Percentiles rank a stretch among this genome's conserved stretches.
Evolutionary conservation across 2,888 invertebrate species (phyloP).

Genomic region (Caenorhabditis sp.): DNA sequence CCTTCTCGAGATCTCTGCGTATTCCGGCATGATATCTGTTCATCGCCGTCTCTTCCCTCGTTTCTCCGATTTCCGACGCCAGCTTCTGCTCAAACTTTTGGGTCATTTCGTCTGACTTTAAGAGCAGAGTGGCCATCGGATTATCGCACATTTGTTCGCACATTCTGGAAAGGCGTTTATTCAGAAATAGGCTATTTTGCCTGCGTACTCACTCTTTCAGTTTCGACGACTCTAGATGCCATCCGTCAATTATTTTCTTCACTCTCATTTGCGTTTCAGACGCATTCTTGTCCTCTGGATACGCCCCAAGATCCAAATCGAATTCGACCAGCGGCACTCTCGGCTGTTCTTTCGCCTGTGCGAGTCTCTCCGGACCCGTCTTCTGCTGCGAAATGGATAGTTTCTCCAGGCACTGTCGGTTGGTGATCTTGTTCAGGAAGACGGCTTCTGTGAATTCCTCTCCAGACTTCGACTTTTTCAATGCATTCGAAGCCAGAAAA

Average conservation of each 20-base stretch:
- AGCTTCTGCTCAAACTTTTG: constrained; percentile 23
- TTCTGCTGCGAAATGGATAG: constrained; percentile 15
- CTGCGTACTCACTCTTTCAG: constrained; percentile 32
- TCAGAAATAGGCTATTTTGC: not conserved
- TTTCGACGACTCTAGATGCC: constrained; percentile 34
- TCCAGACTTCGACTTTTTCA: constrained; percentile 3
- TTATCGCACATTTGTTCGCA: constrained; percentile 40
- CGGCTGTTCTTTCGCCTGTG: constrained; percentile 14
- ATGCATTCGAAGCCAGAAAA: not conserved
- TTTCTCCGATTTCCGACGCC: not conserved
- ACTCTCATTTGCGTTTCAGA: constrained; percentile 19
- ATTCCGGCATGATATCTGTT: constrained; percentile 5
- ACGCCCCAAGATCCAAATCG: constrained; percentile 6
- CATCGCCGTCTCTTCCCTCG: not conserved
- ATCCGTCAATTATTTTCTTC: constrained; percentile 12
- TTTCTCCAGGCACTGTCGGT: constrained; percentile 39
- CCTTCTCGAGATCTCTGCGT: constrained; percentile 26
- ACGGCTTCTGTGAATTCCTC: constrained; percentile 33
- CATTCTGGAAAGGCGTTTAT: not conserved
- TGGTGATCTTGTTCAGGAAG: constrained; percentile 26
- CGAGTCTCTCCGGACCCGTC: constrained; percentile 4
- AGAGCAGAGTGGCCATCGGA: constrained; percentile 38
- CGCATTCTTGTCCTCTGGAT: constrained; percentile 32
- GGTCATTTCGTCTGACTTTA: constrained; percentile 34
- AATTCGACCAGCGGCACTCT: constrained; percentile 36